These are phyloP conservation scores for Lepidonotus clava DNA, from an alignment of 2,888 invertebrate genomes.

Conservation along the genomic window DNA sequence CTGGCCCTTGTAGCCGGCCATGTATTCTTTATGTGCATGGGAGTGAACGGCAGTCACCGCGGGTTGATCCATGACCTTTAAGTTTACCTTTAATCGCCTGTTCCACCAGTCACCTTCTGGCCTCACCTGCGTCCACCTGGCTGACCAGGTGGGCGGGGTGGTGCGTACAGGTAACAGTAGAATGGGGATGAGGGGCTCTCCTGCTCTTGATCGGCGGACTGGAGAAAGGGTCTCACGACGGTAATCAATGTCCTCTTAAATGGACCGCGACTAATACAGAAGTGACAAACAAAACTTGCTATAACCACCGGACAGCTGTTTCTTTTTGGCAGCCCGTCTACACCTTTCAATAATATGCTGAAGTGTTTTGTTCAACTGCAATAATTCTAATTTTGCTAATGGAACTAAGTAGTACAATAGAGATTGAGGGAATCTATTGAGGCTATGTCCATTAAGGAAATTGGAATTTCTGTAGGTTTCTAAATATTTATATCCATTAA, in stretches of 20 bases:
- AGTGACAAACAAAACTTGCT: not conserved
- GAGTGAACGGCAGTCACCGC: no score
- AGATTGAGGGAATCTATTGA: not conserved
- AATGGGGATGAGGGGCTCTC: not conserved
- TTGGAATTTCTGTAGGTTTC: no score
- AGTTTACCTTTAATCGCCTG: not conserved
- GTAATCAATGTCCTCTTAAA: not conserved
- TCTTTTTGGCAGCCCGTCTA: not conserved
- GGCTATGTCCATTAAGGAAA: no score
- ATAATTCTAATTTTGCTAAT: not conserved
- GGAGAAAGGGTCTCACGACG: not conserved
- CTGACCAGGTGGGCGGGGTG: not conserved
- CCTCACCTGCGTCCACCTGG: not conserved
- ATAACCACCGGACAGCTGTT: not conserved
- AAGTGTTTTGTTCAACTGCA: not conserved
- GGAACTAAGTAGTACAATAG: not conserved
- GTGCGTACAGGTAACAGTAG: not conserved
- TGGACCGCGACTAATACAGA: not conserved
- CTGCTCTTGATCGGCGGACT: no score
- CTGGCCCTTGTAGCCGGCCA: not conserved
- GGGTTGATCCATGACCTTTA: not conserved
- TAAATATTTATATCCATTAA: no score
- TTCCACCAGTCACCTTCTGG: not conserved
- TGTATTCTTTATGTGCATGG: conserved; percentile 10
- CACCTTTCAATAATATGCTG: not conserved